A percentile compares a stretch with the other conserved stretches of the same genome.
Evolutionary conservation across 1,140 invertebrate genomes (phyloP).

Genomic region (Zaprionus taronus): DNA sequence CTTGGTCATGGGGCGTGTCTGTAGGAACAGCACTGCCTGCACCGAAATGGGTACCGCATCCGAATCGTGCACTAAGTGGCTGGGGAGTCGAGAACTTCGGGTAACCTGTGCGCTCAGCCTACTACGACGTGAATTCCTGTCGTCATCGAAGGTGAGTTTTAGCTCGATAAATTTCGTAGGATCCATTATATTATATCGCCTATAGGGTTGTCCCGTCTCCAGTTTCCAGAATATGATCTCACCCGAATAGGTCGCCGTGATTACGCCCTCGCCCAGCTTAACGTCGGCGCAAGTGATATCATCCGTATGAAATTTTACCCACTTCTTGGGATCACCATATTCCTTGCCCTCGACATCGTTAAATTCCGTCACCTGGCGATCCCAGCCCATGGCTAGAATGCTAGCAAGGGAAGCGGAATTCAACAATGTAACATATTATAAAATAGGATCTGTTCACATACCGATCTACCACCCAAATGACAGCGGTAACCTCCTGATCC

Average conservation of each 20-base stretch:
- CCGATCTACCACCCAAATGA: slow-evolving; percentile 87
- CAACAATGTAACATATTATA: background rate
- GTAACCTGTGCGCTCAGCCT: background rate
- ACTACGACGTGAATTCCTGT: slow-evolving; percentile 26
- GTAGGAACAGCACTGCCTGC: slow-evolving; percentile 86
- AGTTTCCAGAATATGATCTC: slow-evolving; percentile 92
- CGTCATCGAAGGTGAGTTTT: slow-evolving; percentile 36
- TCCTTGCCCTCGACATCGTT: slow-evolving; percentile 86
- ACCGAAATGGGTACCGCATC: slow-evolving; percentile 82
- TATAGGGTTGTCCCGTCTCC: slow-evolving; percentile 89
- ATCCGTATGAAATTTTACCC: slow-evolving; percentile 89
- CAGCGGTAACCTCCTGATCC: slow-evolving; percentile 86
- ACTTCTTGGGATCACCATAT: slow-evolving; percentile 86
- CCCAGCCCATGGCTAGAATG: slow-evolving; percentile 90
- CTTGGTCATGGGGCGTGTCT: slow-evolving; percentile 84
- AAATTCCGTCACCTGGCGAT: slow-evolving; percentile 89
- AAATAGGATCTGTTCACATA: slow-evolving; percentile 35
- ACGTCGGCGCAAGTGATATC: slow-evolving; percentile 89
- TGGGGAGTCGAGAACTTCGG: too few relatives aligned
- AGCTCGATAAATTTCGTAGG: slow-evolving; percentile 79
- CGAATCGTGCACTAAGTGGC: too few relatives aligned
- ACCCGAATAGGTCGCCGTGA: slow-evolving; percentile 89
- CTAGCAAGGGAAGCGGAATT: slow-evolving; percentile 58
- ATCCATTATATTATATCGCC: slow-evolving; percentile 85
- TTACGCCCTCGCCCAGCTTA: slow-evolving; percentile 87